Conservation (phyloP, 2,888 invertebrate species). For the Drosophila rellima region DNA sequence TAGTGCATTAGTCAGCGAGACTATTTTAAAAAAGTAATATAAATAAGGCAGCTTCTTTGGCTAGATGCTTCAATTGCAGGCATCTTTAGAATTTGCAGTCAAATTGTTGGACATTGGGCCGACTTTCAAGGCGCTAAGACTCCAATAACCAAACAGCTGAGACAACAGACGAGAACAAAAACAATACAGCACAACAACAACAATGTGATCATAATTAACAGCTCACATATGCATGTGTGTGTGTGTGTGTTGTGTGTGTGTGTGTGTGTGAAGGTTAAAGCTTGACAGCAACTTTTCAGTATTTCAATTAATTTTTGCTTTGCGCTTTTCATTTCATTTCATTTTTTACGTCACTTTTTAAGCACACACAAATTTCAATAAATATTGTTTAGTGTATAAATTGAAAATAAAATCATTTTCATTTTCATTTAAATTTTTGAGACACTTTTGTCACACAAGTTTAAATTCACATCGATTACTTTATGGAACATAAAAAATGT, state of each 20-base stretch:
- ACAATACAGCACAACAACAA: not conserved
- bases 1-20: slow-evolving; percentile 47
- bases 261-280: slow-evolving; percentile 61
- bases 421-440: not conserved
- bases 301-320: slow-evolving; percentile 31
- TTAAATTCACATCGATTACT: no score
- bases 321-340: slow-evolving; percentile 1
- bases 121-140: slow-evolving; percentile 10
- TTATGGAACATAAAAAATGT: no score
- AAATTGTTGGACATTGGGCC: slow-evolving; percentile 15
- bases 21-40: slow-evolving; percentile 52
- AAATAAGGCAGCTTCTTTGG: slow-evolving; percentile 25
- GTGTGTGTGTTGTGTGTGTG: slow-evolving; percentile 8
- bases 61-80: slow-evolving; percentile 5
- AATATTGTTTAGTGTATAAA: not conserved
- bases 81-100: slow-evolving; percentile 34
- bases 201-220: slow-evolving; percentile 26
- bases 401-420: not conserved
- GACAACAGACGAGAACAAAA: slow-evolving; percentile 17
- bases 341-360: slow-evolving; percentile 34
- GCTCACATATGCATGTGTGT: slow-evolving; percentile 1
- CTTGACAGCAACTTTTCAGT: slow-evolving; percentile 23
- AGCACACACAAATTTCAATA: slow-evolving; percentile 1
- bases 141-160: slow-evolving; percentile 45
- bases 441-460: slow-evolving; percentile 37